Base-by-base conservation (phyloP, 2,797 vertebrate species). In the Dipus sagitta region DNA sequence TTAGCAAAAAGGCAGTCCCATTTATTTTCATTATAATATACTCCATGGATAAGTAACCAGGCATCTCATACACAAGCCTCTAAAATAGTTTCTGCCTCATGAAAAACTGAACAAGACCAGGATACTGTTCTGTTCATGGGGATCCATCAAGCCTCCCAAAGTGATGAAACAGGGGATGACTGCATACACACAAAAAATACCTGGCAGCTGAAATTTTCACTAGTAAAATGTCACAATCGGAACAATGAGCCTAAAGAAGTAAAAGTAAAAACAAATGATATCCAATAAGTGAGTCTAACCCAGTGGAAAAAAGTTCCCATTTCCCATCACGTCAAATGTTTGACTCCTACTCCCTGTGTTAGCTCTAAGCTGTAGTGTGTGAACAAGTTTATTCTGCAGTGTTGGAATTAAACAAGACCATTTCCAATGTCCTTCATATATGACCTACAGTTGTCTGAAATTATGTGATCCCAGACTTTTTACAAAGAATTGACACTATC, bases 321-420 rank as follows among this genome's bases (percentile, higher is more conserved):
- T 42, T 47, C 71, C 81, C 11, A n/a, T 34, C 20, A 14, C 84
- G 32, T 26, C 10, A 34, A 1, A 1, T 0, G 42, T 47, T 3
- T 7, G 6, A 2, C 23, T 13, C 18, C 2, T 23, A 32, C 1
- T 0, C 3, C 4, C 0, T 10, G 3, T 0, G 11, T 24, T 2
- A 21, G 52, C 42, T 38, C 6, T 14, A 23, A 23, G 5, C 1
- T 23, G 20, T 0, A n/a, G 9, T 11, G 18, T 10, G 26, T 12
- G 9, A 26, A 75, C 1, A 21, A 42, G 13, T 13, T 76, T 74
- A 28, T 81, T 21, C 26, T 65, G 76, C 62, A 86, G 13, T 26
- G 28, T 13, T 54, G 9, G 10, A n/a, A 28, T 34, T 72, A 72
- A 64, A 76, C 32, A 47, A 86, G 62, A 72, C 21, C 54, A 24